Percentiles rank a stretch among this genome's conserved stretches.
phyloP scores from a whole-genome alignment of 2,888 invertebrate genomes.

The Drosophila picticornis region DNA sequence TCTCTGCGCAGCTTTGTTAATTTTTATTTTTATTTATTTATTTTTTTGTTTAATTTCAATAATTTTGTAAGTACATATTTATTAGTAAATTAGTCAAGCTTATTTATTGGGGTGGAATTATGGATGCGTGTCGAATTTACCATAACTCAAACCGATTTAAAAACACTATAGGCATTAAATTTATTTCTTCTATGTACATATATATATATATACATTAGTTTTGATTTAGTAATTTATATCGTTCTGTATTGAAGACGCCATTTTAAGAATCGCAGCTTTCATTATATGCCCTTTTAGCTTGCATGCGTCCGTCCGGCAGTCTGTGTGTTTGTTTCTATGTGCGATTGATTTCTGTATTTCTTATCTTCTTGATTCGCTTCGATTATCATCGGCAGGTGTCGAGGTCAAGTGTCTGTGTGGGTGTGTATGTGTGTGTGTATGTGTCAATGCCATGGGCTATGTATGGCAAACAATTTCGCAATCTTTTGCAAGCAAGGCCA shows the following conservation, averaged over 20 bases:
- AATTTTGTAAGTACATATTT: conserved; percentile 1
- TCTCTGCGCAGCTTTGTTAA: not conserved
- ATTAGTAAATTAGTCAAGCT: conserved; percentile 41
- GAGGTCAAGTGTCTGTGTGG: conserved; percentile 32
- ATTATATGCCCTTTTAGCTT: not conserved
- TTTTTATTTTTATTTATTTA: not conserved
- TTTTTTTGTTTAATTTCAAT: not conserved
- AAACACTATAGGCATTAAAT: not conserved
- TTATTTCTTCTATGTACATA: not conserved
- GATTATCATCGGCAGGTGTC: conserved; percentile 16
- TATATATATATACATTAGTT: not conserved
- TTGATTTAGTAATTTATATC: not conserved
- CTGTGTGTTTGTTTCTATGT: not conserved
- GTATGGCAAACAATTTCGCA: conserved; percentile 21
- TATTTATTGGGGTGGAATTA: not conserved
- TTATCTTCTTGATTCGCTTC: conserved; percentile 9
- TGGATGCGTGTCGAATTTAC: not conserved
- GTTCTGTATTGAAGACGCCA: not conserved
- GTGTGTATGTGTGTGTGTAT: not conserved
- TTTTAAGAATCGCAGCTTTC: not conserved
- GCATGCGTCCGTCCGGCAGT: not conserved
- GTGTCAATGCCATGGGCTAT: conserved; percentile 36
- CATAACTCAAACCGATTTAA: not conserved
- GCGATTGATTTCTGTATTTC: conserved; percentile 3
- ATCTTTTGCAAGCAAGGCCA: conserved; percentile 17